These are phyloP conservation scores for Asobara japonica DNA, from an alignment of 1,140 invertebrate species.

Conservation along the genomic window DNA sequence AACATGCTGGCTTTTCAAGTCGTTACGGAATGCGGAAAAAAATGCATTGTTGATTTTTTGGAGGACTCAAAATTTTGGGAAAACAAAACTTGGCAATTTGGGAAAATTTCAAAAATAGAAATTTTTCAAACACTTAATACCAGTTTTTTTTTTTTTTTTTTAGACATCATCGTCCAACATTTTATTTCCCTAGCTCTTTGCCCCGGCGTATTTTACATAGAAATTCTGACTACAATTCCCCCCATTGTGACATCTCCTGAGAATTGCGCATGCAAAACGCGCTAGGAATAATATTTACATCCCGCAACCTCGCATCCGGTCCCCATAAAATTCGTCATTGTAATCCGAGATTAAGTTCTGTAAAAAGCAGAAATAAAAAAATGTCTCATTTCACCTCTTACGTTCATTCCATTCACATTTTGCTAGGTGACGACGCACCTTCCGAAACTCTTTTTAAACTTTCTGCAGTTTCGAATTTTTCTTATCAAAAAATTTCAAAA, in stretches of 20 bases:
- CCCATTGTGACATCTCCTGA: slow-evolving; percentile 12
- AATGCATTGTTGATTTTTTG: no score
- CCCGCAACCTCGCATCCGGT: slow-evolving; percentile 38
- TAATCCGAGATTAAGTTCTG: no score
- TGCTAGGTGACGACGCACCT: no score
- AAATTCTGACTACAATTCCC: slow-evolving; percentile 26
- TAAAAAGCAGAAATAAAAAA: no score
- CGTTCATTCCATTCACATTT: no score
- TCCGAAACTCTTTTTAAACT: no score
- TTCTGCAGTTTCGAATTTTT: no score
- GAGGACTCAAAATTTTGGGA: no score
- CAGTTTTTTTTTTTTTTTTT: not conserved
- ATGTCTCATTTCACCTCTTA: no score
- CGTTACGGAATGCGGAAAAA: no score
- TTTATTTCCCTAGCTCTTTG: not conserved
- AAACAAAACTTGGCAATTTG: no score
- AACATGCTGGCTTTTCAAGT: not conserved
- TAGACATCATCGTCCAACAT: not conserved
- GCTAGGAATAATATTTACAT: slow-evolving; percentile 57
- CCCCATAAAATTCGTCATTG: slow-evolving; percentile 30
- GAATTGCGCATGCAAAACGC: not conserved
- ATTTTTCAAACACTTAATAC: not conserved
- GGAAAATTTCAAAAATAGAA: not conserved
- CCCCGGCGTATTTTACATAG: not conserved
- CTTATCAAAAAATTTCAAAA: no score